Evolutionary conservation across 2,888 invertebrate species (phyloP), one percentile per base, ranked within the genome.

Genomic region (Tyria jacobaeae): DNA sequence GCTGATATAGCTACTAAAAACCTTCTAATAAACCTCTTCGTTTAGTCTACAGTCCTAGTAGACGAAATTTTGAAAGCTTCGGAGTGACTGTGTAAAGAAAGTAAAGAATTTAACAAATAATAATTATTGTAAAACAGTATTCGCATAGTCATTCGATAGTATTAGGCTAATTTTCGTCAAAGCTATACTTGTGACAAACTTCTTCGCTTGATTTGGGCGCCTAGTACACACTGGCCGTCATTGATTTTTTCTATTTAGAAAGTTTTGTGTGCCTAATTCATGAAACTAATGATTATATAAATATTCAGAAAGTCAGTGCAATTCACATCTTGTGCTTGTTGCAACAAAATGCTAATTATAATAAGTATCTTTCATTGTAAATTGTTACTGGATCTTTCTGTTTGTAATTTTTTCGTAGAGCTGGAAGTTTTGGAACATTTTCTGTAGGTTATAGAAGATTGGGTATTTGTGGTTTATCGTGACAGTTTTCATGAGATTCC

Each of bases 231-330:
- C n/a, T 41, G 39, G 39, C 10, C 12, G n/a, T 27, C 3, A 27
- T 41, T 39, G 17, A 17, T 39, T 54, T 54, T 39, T 54, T 41
- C 41, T 27, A 27, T 17, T n/a, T 54, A n/a, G 53, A 27, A 41
- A 27, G 44, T 44, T 44, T 44, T 17, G 12, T 21, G 21, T 44
- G 21, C 21, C 5, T 21, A 21, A 44, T 44, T 44, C 21, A 44
- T 44, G 21, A 44, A 21, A 21, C 1, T 44, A 21, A 44, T 21
- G 44, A 44, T 44, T 44, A 44, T 12, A 21, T 21, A 21, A 44
- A 44, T 21, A 44, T 21, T 44, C 21, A 44, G 44, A 44, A 44
- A 44, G 21, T 12, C 21, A 44, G 44, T 21, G 21, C 12, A 44
- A 44, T 21, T 44, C 21, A 44, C 17, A 12, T 44, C 21, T 44